These are phyloP conservation scores for Cheilosia pagana DNA, from an alignment of 2,888 invertebrate species.

Conservation along the genomic window DNA sequence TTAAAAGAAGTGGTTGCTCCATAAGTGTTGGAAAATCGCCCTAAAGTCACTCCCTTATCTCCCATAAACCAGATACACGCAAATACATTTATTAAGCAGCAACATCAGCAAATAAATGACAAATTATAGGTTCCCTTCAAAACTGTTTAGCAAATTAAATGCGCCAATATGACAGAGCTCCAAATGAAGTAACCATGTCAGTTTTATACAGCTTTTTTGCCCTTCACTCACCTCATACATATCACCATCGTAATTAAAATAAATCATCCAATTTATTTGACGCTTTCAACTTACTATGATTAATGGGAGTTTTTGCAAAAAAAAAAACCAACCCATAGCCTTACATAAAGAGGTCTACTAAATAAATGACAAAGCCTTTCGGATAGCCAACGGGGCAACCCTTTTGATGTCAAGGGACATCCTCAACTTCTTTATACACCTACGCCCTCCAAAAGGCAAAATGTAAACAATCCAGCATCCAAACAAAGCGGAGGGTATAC, in stretches of 20 bases:
- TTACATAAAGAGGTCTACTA: background rate
- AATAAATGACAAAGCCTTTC: slow-evolving; percentile 30
- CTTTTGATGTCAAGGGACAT: slow-evolving; percentile 46
- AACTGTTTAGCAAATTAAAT: no score
- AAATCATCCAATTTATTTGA: background rate
- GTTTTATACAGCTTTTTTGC: no score
- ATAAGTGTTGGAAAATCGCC: no score
- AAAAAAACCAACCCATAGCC: background rate
- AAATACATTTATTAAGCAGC: no score
- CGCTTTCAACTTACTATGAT: background rate
- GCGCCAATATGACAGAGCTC: no score
- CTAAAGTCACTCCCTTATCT: no score
- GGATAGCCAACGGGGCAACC: slow-evolving; percentile 37
- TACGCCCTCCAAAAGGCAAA: slow-evolving; percentile 40
- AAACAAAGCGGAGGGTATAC: slow-evolving; percentile 27
- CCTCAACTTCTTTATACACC: slow-evolving; percentile 50
- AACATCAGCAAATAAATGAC: no score
- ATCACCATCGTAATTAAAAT: background rate
- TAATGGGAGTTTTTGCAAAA: background rate
- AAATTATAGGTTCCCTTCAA: no score
- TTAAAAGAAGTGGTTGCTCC: no score
- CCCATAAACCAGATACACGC: no score
- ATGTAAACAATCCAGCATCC: slow-evolving; percentile 49
- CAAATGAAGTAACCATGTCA: no score
- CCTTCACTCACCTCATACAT: no score